phyloP scores from a whole-genome alignment of 2,888 invertebrate genomes.

The Marronus borbonicus region DNA sequence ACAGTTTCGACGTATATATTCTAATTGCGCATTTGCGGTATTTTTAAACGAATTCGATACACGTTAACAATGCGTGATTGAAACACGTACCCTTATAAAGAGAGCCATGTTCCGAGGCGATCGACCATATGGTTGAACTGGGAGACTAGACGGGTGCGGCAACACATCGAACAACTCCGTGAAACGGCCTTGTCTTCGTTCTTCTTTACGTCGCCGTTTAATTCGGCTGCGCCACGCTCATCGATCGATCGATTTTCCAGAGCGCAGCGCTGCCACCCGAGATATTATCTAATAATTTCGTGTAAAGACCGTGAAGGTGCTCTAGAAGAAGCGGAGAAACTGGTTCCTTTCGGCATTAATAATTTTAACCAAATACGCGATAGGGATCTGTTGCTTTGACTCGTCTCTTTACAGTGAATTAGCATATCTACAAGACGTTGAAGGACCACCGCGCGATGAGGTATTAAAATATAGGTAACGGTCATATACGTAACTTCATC shows the following conservation, averaged over 20 bases:
- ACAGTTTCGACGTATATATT: constrained; percentile 21
- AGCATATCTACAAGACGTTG: not conserved
- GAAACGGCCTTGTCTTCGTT: constrained; percentile 57
- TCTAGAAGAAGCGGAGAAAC: not conserved
- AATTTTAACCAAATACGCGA: constrained; percentile 27
- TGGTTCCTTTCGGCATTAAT: constrained; percentile 19
- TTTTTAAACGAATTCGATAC: constrained; percentile 34
- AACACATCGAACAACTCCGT: constrained; percentile 25
- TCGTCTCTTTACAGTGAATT: not conserved
- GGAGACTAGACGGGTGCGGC: constrained; percentile 1
- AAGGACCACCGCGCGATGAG: not conserved
- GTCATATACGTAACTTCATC: no score
- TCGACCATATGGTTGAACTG: constrained; percentile 20
- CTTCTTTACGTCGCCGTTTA: constrained; percentile 48
- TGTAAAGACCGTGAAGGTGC: constrained; percentile 20
- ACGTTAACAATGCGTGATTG: constrained; percentile 42
- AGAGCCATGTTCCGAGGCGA: not conserved
- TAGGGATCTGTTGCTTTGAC: not conserved
- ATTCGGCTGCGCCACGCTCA: not conserved
- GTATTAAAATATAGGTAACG: no score
- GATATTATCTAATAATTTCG: constrained; percentile 50
- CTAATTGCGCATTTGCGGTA: constrained; percentile 36
- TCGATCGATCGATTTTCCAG: constrained; percentile 34
- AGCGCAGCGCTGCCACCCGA: constrained; percentile 8
- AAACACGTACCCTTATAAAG: constrained; percentile 41